Conservation (phyloP, 2,888 invertebrate genomes). For the Caradrina kadenii region DNA sequence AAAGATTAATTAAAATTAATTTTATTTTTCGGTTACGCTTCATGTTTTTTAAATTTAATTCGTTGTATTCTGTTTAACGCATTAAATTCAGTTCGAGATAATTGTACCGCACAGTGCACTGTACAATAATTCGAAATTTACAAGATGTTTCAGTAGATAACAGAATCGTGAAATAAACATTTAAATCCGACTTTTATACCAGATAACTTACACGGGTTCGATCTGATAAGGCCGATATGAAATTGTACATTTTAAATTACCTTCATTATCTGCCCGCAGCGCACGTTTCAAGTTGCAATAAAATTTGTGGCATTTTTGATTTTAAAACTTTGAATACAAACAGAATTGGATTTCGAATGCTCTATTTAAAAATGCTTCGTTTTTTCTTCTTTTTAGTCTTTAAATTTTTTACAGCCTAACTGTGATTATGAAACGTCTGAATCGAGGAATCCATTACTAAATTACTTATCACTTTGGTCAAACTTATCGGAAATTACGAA, state of each 20-base stretch:
- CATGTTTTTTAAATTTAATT: no score
- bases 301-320: background rate
- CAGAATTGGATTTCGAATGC: no score
- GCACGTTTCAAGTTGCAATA: background rate
- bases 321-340: background rate
- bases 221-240: constrained; percentile 24
- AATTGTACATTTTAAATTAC: constrained; percentile 32
- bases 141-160: constrained; percentile 6
- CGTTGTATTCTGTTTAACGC: no score
- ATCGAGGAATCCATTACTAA: background rate
- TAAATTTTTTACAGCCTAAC: no score
- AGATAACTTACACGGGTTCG: constrained; percentile 8
- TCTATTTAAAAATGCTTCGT: no score
- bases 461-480: background rate
- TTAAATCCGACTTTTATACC: background rate
- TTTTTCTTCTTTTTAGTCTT: no score
- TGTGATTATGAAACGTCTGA: no score
- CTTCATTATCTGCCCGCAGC: constrained; percentile 15
- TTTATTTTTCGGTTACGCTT: no score
- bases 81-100: no score
- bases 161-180: background rate
- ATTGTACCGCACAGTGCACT: no score
- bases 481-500: background rate
- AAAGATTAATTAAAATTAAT: no score
- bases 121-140: background rate